Evolutionary conservation across 2,113 vertebrate genomes (phyloP), one percentile per base, ranked within the genome.

Genomic region (Eulemur macaco): DNA sequence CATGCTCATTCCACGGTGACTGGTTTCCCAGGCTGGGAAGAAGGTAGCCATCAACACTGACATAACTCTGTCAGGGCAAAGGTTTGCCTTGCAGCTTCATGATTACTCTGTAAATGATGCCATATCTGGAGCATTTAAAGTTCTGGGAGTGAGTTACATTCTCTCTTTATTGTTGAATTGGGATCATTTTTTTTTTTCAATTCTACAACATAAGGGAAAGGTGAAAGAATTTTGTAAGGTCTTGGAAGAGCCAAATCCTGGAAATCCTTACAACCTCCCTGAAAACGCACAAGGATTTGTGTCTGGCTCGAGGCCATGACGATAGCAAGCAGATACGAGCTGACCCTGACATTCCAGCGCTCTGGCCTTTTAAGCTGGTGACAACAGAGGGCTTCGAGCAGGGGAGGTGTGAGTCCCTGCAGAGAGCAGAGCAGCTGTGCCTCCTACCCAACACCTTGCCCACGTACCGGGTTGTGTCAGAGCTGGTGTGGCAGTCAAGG

Each of bases 321-420:
- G 94, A 94, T 85, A 54, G 64, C 42, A 39, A 71, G 68, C 69
- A 89, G 91, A 64, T 34, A 83, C 0, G 47, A 0, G 0, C 15
- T 96, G 86, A 96, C 42, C 8, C 92, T 80, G 80, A 86, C 85
- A 54, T 73, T 66, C 34, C 3, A 87, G 95, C 83, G 93, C 58
- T 74, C 95, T 60, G 71, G 74, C 21, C 96, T 97, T 88, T 92
- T 97, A 97, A 98, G 83, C 97, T 84, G 58, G 86, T 97, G 96
- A 98, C 98, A 97, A 96, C 85, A 95, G 94, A 91, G 92, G 95
- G 81, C 96, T 98, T 97, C 15, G 77, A 96, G 96, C 94, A 98
- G 87, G 89, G 85, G 91, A 95, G 87, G 56, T 94, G 97, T 96
- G 95, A 97, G 80, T 97, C 98, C 98, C 97, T 80, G 82, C 60